Evolutionary conservation across 2,888 invertebrate genomes (phyloP).

Genomic region (Entomobrya multifasciata): DNA sequence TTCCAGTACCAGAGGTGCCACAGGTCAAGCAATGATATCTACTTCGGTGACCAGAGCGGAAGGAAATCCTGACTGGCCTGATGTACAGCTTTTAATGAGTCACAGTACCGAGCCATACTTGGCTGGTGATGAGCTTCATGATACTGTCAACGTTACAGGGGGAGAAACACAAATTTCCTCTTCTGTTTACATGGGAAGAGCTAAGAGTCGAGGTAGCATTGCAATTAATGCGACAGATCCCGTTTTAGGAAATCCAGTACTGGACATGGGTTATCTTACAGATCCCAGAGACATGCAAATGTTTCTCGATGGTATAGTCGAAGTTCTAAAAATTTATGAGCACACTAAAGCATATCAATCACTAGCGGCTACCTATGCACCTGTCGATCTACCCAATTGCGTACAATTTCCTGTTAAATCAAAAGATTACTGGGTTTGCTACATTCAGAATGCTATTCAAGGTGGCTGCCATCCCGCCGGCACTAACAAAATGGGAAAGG

Average conservation of each 20-base stretch:
- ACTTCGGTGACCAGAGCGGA: slow-evolving; percentile 43
- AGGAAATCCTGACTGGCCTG: slow-evolving; percentile 6
- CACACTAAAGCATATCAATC: neutral
- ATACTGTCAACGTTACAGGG: too few species aligned
- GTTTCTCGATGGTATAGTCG: slow-evolving; percentile 1
- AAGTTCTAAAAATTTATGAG: slow-evolving; percentile 8
- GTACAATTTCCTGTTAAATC: neutral
- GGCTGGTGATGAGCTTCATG: too few species aligned
- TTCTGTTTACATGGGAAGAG: neutral
- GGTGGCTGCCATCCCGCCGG: neutral
- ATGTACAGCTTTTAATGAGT: too few species aligned
- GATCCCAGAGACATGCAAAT: neutral
- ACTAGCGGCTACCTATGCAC: neutral
- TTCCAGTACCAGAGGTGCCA: slow-evolving; percentile 10
- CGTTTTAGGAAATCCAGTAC: neutral
- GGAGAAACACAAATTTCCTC: too few species aligned
- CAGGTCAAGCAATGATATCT: slow-evolving; percentile 57
- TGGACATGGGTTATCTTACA: slow-evolving; percentile 27
- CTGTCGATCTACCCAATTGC: neutral
- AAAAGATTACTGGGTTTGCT: slow-evolving; percentile 48
- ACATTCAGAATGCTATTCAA: neutral
- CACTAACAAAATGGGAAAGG: neutral
- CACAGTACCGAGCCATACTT: too few species aligned
- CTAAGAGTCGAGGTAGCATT: slow-evolving; percentile 59
- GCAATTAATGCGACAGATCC: slow-evolving; percentile 19